Conservation (phyloP, 2,113 vertebrate species). For the Mormyrus iriodes region DNA sequence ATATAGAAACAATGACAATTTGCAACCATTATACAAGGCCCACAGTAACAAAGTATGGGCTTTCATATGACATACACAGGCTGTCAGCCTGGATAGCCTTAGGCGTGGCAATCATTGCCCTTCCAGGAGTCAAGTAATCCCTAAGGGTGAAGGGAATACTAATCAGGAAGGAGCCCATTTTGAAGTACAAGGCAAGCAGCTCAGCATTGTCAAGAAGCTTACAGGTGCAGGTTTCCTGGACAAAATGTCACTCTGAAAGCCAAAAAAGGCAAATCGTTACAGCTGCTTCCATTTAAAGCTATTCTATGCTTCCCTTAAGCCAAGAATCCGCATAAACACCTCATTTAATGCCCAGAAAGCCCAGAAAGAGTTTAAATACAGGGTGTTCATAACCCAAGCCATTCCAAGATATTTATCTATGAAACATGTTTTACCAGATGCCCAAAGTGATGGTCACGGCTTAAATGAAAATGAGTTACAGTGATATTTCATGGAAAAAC, state of each 20-base stretch:
- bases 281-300: constrained; percentile 2
- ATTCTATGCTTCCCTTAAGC: not conserved
- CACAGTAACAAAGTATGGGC: not conserved
- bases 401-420: not conserved
- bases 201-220: constrained; percentile 3
- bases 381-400: not conserved
- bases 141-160: constrained; percentile 5
- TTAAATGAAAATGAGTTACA: not conserved
- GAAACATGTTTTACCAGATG: constrained; percentile 8
- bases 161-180: constrained; percentile 10
- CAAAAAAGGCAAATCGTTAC: constrained; percentile 24
- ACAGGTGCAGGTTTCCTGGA: constrained; percentile 16
- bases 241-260: constrained; percentile 14
- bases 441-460: not conserved
- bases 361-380: not conserved
- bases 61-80: not conserved
- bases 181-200: constrained; percentile 18
- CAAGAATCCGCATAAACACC: not conserved
- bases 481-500: not conserved
- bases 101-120: constrained; percentile 17
- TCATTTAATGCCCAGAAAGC: not conserved
- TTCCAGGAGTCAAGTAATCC: constrained; percentile 12
- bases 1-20: not conserved
- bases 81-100: not conserved
- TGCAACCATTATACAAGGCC: not conserved